phyloP scores from a whole-genome alignment of 37 sponge, comb jelly and placozoan species.

The Hormiphora californensis region DNA sequence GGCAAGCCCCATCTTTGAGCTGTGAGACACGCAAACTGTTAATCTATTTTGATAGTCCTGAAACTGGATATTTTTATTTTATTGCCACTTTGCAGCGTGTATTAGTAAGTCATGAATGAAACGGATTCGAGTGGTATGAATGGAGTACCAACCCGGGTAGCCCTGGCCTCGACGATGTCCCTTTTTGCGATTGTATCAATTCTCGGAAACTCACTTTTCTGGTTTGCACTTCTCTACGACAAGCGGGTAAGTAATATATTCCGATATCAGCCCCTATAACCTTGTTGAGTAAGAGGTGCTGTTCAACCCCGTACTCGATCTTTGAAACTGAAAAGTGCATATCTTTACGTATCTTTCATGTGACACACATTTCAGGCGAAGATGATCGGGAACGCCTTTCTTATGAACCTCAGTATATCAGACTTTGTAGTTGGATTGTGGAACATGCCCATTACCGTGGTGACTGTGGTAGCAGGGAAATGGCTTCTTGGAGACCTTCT shows the following conservation, averaged over 20 bases:
- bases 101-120: too few relatives aligned
- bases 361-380: neutral
- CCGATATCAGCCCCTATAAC: too few relatives aligned
- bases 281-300: too few relatives aligned
- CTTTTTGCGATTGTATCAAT: neutral
- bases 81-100: too few relatives aligned
- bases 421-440: constrained; percentile 42
- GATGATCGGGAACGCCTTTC: neutral
- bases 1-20: too few relatives aligned
- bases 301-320: neutral
- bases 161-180: constrained; percentile 18
- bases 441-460: constrained; percentile 48
- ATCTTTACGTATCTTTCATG: neutral
- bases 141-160: neutral
- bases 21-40: too few relatives aligned
- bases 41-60: too few relatives aligned
- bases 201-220: constrained; percentile 12
- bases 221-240: constrained; percentile 41
- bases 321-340: neutral
- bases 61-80: too few relatives aligned
- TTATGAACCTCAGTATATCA: constrained; percentile 9
- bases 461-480: constrained; percentile 20
- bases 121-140: neutral
- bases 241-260: constrained; percentile 28
- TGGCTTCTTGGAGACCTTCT: constrained; percentile 27